A percentile compares a stretch with the other conserved stretches of the same genome.
These are phyloP conservation scores for Mormyrops boulengeri DNA, from an alignment of 2,797 vertebrate species.

Conservation along the genomic window DNA sequence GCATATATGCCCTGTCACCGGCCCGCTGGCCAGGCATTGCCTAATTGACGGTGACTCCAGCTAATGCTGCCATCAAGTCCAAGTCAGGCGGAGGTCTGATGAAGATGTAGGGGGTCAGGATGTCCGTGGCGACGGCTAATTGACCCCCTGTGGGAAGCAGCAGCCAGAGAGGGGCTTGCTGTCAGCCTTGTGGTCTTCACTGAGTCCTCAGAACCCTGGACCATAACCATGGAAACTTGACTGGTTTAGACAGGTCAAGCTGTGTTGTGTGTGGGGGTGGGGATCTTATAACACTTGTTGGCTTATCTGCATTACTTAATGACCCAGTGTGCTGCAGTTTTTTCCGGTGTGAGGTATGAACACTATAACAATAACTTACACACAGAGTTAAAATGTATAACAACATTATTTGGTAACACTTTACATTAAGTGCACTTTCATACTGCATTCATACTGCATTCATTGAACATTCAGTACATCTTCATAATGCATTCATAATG, in stretches of 20 bases:
- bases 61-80: not conserved
- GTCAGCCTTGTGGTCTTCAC: not conserved
- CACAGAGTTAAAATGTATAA: not conserved
- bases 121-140: not conserved
- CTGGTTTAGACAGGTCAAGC: not conserved
- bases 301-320: not conserved
- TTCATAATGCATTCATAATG: too few species aligned
- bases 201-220: not conserved
- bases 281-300: not conserved
- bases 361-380: not conserved
- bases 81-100: not conserved
- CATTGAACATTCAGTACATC: not conserved
- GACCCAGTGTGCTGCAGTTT: not conserved
- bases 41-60: not conserved
- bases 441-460: not conserved
- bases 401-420: too few species aligned
- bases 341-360: not conserved
- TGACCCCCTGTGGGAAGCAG: conserved; percentile 3
- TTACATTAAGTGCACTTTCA: not conserved
- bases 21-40: not conserved
- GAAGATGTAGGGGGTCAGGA: not conserved
- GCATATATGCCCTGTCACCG: not conserved
- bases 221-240: not conserved
- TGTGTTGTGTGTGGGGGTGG: not conserved
- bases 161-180: not conserved